Evolutionary conservation across 1,140 invertebrate species (phyloP).

Genomic region (Oedothorax gibbosus): DNA sequence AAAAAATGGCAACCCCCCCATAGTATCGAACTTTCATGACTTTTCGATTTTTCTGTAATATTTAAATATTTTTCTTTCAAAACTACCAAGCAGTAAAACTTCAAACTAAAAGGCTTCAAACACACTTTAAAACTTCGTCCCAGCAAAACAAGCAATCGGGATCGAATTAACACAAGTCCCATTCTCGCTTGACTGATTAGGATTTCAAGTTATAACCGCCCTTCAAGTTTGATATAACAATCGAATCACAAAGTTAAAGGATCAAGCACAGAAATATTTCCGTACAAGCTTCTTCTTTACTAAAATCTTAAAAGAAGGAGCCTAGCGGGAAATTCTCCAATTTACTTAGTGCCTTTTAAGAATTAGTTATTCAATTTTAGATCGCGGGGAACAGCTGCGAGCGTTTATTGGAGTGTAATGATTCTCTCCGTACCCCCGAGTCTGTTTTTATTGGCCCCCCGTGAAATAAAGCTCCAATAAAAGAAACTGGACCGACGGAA

Average conservation of each 20-base stretch:
- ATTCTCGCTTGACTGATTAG: no score
- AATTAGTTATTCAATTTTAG: background rate
- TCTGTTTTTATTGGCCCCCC: background rate
- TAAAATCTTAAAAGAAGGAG: background rate
- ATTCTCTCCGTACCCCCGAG: background rate
- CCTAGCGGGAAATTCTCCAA: background rate
- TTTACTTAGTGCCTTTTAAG: background rate
- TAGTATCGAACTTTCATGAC: no score
- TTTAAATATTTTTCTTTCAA: no score
- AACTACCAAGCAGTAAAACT: no score
- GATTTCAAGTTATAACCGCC: background rate
- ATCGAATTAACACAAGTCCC: no score
- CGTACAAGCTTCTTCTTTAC: background rate
- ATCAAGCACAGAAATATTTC: background rate
- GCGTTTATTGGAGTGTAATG: constrained; percentile 19
- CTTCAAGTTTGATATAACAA: background rate
- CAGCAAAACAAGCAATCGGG: no score
- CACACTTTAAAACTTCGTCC: no score
- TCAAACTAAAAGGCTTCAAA: no score
- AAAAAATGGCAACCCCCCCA: no score
- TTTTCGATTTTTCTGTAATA: no score
- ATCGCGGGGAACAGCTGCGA: background rate
- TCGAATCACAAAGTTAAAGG: no score
- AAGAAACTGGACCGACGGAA: background rate
- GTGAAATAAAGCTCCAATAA: background rate